Percentiles rank a stretch among this genome's conserved stretches.
phyloP scores from a whole-genome alignment of 2,797 vertebrate genomes.

The Hippocampus kuda region DNA sequence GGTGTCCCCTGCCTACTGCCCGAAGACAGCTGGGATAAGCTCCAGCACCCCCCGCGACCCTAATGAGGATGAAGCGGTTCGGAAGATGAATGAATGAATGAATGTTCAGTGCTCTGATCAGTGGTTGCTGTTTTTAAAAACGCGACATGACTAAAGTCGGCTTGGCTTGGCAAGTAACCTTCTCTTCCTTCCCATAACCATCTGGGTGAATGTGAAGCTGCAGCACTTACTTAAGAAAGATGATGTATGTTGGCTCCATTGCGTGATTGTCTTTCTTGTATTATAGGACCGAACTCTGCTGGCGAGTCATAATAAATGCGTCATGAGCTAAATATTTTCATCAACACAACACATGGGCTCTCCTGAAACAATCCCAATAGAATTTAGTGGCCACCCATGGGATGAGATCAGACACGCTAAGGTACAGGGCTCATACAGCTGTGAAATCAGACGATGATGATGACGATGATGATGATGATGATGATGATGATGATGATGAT shows the following conservation, averaged over 20 bases:
- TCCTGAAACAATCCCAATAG: slow-evolving; percentile 36
- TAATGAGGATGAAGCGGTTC: too few species aligned
- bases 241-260: slow-evolving; percentile 10
- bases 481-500: slow-evolving; percentile 34
- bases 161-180: not conserved
- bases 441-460: slow-evolving; percentile 45
- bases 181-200: not conserved
- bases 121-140: not conserved
- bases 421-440: slow-evolving; percentile 34
- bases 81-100: too few species aligned
- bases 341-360: slow-evolving; percentile 33
- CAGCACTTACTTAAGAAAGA: not conserved
- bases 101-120: too few species aligned
- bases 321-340: slow-evolving; percentile 40
- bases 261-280: slow-evolving; percentile 19
- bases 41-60: too few species aligned
- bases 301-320: slow-evolving; percentile 21
- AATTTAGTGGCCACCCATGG: slow-evolving; percentile 31
- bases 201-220: not conserved
- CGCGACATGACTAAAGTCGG: not conserved
- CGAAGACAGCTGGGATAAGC: too few species aligned
- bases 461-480: slow-evolving; percentile 30
- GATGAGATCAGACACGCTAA: slow-evolving; percentile 38
- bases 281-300: slow-evolving; percentile 17
- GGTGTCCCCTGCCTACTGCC: too few species aligned